Evolutionary conservation across 1,140 invertebrate species (phyloP), one percentile per base, ranked within the genome.

Genomic region (Rhagoletis pomonella): DNA sequence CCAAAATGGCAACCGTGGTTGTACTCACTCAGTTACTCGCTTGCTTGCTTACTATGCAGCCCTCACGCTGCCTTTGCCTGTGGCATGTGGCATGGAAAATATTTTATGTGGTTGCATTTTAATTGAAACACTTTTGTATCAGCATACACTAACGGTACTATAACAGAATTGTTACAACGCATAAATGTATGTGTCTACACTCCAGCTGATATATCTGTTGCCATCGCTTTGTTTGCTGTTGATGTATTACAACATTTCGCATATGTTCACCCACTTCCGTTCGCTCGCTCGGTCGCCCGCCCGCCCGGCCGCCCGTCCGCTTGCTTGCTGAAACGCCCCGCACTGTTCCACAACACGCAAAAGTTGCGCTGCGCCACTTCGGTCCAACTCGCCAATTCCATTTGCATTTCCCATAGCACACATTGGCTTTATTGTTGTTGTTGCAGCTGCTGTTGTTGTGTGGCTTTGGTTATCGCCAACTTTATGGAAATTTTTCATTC

Each of bases 401-500:
- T 81, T 81, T 55, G 2, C 73, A 55, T 29, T 55, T 50, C n/a
- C 7, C 47, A 55, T 47, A 55, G n/a, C 73, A 14, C 44, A 47
- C 4, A 73, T 17, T 42, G 42, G 10, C 7, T 47, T 39, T 42
- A 50, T 14, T 42, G 67, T 4, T 47, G 4, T 69, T 69, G 42
- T 73, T 50, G 44, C 29, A 47, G 67, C 47, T 73, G 67, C 2
- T 42, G 4, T 65, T 65, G 39, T 77, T 77, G 44, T 55, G 17
- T 19, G 47, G 73, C n/a, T 67, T 67, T 67, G 19, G n/a, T 81
- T 55, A 81, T 81, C 50, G 73, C 50, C 73, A 55, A 55, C 73
- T 81, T 81, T 55, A 81, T 81, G 73, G 17, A 81, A 81, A 81
- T 81, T 55, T 69, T 55, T 81, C 73, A 81, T 81, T 55, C n/a